Conservation (phyloP, 2,797 vertebrate genomes). For the Apogon hyalosoma region DNA sequence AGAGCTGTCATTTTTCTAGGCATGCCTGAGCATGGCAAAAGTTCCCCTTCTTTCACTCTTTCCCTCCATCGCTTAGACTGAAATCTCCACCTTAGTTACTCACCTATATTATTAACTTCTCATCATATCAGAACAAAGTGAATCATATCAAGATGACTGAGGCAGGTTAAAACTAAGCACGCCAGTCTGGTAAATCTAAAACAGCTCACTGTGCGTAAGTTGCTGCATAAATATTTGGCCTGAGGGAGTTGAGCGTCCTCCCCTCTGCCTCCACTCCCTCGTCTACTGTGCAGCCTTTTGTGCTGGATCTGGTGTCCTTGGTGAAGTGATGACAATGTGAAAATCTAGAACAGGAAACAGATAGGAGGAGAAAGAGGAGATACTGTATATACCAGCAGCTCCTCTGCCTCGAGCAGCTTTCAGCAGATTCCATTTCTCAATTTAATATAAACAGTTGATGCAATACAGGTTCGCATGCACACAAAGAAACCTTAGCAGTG, state of each 20-base stretch:
- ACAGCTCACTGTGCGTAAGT: constrained; percentile 24
- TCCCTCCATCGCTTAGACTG: constrained; percentile 27
- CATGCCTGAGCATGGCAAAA: constrained; percentile 68
- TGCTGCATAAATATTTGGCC: constrained; percentile 35
- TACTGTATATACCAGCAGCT: background rate
- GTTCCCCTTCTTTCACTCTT: constrained; percentile 49
- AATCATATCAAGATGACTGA: constrained; percentile 20
- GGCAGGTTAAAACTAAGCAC: constrained; percentile 26
- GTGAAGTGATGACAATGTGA: constrained; percentile 27
- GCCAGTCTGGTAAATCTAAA: constrained; percentile 19
- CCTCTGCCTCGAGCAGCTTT: background rate
- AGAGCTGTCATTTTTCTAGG: constrained; percentile 61
- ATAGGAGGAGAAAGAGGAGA: no score
- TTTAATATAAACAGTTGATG: background rate
- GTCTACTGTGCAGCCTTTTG: constrained; percentile 26
- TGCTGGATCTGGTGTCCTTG: constrained; percentile 26
- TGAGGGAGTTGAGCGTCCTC: constrained; percentile 9
- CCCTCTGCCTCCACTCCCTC: constrained; percentile 19
- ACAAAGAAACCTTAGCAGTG: background rate
- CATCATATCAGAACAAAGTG: constrained; percentile 27
- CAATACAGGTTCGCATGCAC: background rate
- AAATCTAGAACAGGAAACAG: constrained; percentile 21
- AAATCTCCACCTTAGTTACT: constrained; percentile 23
- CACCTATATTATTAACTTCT: constrained; percentile 18
- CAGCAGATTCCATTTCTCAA: background rate